A percentile compares a stretch with the other conserved stretches of the same genome.
Evolutionary conservation across 2,113 vertebrate genomes (phyloP).

Genomic region (Sapayoa aenigma): DNA sequence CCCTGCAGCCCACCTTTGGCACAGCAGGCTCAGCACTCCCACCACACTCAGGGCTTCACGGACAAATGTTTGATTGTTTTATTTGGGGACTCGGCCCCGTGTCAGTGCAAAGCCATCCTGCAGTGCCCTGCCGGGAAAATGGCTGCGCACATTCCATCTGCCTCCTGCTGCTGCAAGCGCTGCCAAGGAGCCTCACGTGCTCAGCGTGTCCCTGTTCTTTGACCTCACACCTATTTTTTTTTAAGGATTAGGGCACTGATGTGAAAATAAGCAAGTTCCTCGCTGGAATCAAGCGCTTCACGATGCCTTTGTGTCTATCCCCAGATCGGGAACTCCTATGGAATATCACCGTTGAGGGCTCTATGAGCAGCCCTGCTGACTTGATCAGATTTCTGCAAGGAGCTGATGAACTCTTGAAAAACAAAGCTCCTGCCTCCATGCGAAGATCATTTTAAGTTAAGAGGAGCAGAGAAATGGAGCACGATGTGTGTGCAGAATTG

Average conservation of each 20-base stretch:
- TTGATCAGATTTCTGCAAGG: neutral
- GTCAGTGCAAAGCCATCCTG: neutral
- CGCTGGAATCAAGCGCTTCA: neutral
- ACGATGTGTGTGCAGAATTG: neutral
- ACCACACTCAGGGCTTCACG: neutral
- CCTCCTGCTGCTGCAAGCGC: neutral
- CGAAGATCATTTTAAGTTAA: neutral
- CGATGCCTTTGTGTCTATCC: neutral
- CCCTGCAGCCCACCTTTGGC: neutral
- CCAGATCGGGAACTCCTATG: neutral
- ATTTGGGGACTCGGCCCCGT: neutral
- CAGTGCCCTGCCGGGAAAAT: constrained; percentile 25
- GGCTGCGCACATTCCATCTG: neutral
- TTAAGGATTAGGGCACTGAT: neutral
- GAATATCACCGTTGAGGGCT: neutral
- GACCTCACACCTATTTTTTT: constrained; percentile 36
- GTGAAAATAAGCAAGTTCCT: neutral
- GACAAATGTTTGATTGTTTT: neutral
- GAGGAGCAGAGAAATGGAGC: neutral
- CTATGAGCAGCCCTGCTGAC: neutral
- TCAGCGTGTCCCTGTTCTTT: neutral
- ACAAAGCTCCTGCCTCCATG: constrained; percentile 41
- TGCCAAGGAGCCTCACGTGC: neutral
- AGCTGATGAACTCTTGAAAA: constrained; percentile 37
- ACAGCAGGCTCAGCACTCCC: neutral